Conservation (phyloP, 1,140 invertebrate species). For the Telenomus remus region DNA sequence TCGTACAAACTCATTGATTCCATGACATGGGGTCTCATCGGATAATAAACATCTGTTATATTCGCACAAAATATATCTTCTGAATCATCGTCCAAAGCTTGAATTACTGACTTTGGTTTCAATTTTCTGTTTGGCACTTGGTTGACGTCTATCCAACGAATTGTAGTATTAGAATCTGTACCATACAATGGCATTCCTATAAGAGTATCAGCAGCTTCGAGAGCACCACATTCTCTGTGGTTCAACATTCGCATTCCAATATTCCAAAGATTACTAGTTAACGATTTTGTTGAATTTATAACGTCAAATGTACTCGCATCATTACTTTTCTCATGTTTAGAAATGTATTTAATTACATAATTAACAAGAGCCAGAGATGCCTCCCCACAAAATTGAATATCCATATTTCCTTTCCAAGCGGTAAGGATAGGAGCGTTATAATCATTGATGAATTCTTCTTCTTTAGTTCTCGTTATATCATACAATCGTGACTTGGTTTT, state of each 20-base stretch:
- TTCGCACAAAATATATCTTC: not conserved
- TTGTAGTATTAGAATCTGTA: not conserved
- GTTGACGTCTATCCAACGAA: not conserved
- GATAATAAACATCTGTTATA: not conserved
- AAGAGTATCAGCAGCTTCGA: not conserved
- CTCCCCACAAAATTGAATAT: not conserved
- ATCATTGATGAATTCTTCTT: not conserved
- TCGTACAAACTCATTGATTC: not conserved
- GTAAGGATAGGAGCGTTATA: not conserved
- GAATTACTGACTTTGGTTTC: not conserved
- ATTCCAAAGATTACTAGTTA: not conserved
- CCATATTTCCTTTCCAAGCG: not conserved
- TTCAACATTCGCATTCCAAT: not conserved
- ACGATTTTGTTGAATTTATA: not conserved
- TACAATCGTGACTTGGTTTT: not conserved
- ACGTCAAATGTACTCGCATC: not conserved
- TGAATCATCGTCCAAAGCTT: not conserved
- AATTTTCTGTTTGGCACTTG: not conserved
- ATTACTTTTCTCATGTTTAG: not conserved
- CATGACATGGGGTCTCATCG: not conserved
- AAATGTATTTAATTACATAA: not conserved
- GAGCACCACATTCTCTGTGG: conserved; percentile 2
- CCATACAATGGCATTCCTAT: conserved; percentile 3
- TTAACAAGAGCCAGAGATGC: not conserved
- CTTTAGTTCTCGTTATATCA: not conserved